Evolutionary conservation across 2,888 invertebrate species (phyloP).

Genomic region (Tortrix viridana): DNA sequence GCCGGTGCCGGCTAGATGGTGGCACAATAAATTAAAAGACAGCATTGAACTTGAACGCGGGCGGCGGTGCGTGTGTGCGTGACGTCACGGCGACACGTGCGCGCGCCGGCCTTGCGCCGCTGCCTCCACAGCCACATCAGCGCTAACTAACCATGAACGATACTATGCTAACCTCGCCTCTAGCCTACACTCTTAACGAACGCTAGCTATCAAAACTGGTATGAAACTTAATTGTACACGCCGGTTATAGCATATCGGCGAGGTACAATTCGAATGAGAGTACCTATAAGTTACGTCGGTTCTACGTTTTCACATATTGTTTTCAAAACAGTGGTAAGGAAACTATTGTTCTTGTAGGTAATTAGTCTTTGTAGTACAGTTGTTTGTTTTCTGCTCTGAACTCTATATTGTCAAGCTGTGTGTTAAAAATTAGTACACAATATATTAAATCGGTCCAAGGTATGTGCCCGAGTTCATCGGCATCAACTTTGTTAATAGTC

Average conservation of each 20-base stretch:
- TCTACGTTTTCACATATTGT: conserved; percentile 24
- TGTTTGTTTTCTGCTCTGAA: conserved; percentile 8
- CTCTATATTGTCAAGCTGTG: not conserved
- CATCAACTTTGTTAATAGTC: too few species aligned
- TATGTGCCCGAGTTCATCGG: too few species aligned
- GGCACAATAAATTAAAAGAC: conserved; percentile 70
- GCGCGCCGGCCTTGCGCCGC: conserved; percentile 47
- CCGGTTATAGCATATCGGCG: conserved; percentile 5
- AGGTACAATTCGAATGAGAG: not conserved
- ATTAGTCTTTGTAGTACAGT: conserved; percentile 10
- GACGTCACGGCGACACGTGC: conserved; percentile 68
- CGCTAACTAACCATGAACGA: conserved; percentile 49
- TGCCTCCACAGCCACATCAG: conserved; percentile 50
- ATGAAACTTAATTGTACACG: conserved; percentile 22
- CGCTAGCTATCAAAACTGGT: conserved; percentile 21
- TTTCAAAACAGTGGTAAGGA: conserved; percentile 5
- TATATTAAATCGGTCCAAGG: too few species aligned
- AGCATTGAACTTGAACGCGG: conserved; percentile 81
- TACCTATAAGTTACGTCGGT: not conserved
- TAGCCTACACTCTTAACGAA: conserved; percentile 29
- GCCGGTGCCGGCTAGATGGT: conserved; percentile 41
- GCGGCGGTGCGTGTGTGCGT: conserved; percentile 63
- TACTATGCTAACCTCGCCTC: conserved; percentile 38
- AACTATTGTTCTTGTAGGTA: conserved; percentile 14
- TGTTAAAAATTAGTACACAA: not conserved